Percentiles rank a stretch among this genome's conserved stretches.
phyloP scores from a whole-genome alignment of 2,113 vertebrate species.

The Equus quagga region DNA sequence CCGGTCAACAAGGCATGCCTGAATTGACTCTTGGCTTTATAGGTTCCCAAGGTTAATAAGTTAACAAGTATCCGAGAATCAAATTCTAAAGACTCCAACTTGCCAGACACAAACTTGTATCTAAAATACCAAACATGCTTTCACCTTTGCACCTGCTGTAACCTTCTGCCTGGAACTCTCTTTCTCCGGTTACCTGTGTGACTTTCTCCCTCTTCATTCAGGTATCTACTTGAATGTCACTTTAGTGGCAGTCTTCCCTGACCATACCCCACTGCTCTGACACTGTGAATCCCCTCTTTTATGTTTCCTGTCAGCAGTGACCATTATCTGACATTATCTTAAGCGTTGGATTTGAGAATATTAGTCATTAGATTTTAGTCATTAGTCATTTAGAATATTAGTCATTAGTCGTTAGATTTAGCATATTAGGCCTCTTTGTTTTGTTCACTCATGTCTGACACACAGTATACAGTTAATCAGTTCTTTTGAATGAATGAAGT shows the following conservation, averaged over 20 bases:
- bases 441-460: neutral
- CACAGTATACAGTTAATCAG: neutral
- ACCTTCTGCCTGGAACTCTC: neutral
- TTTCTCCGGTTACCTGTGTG: neutral
- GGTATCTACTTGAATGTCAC: neutral
- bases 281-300: neutral
- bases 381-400: neutral
- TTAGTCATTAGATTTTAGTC: neutral
- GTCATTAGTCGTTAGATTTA: too few relatives aligned
- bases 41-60: neutral
- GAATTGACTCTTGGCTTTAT: neutral
- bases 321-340: neutral
- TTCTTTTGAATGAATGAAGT: neutral
- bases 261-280: neutral
- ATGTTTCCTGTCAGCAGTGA: neutral
- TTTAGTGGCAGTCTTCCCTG: neutral
- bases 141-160: neutral
- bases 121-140: neutral
- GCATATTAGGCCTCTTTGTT: neutral
- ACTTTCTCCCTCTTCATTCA: neutral
- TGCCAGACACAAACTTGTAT: neutral
- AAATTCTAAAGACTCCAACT: neutral
- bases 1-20: neutral
- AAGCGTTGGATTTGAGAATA: neutral
- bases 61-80: neutral